Evolutionary conservation across 2,888 invertebrate genomes (phyloP), one percentile per base, ranked within the genome.

Genomic region (Cryptocheilus praepositus): DNA sequence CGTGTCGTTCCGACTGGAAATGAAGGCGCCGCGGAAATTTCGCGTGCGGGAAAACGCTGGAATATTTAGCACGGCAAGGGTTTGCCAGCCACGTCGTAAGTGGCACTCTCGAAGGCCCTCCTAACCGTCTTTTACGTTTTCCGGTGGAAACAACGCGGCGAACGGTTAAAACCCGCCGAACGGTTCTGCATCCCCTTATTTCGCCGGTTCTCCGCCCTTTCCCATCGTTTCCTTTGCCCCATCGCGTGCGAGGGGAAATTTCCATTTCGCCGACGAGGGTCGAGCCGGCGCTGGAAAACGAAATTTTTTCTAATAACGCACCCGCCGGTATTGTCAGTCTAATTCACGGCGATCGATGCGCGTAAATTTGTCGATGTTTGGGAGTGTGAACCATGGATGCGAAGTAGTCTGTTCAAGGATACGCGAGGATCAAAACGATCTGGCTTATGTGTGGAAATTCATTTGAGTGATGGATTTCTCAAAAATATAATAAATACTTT

Each of bases 51-150:
- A 75, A 80, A 79, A 74, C 72, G 74, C 36, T 64, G 65, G 79
- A 76, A 79, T 80, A 79, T 80, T 79, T 79, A 80, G 78, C 3
- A 74, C 68, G 80, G 77, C 80, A 77, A 80, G 78, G 80, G 80
- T 77, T 49, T 71, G 73, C 80, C 77, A 71, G 75, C 80, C 70
- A 73, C 66, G 68, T 70, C 68, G 70, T 77, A 79, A 79, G 80
- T 79, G 79, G 73, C 75, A 79, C 79, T 79, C 80, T 75, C 70
- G 69, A 67, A 36, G 13, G 36, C 74, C 68, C 75, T 77, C 67
- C 70, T 78, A 78, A 78, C 78, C 72, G 72, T 78, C 80, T 74
- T 79, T 77, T 73, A 77, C 75, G 79, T 73, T 77, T 80, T 80
- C 77, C 75, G 77, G 72, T 79, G 64, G 80, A 74, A 79, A 74